Evolutionary conservation across 2,113 vertebrate genomes (phyloP).

Genomic region (Procavia capensis): DNA sequence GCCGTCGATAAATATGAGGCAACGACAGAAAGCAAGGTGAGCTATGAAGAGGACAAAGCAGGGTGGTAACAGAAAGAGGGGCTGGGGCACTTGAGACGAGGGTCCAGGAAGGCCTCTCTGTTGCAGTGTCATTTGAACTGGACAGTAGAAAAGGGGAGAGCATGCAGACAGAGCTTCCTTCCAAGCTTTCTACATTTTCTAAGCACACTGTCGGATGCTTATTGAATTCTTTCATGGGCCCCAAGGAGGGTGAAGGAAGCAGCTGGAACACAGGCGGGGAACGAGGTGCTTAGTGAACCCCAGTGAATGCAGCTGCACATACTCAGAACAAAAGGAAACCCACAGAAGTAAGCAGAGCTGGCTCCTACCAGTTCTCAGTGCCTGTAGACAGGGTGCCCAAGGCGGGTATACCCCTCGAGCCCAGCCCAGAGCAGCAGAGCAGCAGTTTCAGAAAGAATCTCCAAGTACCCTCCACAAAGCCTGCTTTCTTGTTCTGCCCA

Average conservation of each 20-base stretch:
- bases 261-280: not conserved
- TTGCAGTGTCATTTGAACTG: not conserved
- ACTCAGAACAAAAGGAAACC: not conserved
- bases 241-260: not conserved
- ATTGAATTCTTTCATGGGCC: not conserved
- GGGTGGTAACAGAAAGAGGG: not conserved
- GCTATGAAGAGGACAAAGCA: not conserved
- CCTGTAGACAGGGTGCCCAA: accelerated
- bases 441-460: not conserved
- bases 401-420: not conserved
- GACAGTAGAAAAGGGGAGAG: not conserved
- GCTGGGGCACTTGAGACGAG: accelerated
- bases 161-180: not conserved
- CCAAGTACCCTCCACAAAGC: not conserved
- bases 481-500: not conserved
- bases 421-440: not conserved
- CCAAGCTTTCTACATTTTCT: not conserved
- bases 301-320: not conserved
- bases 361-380: not conserved
- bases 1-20: no score
- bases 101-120: not conserved
- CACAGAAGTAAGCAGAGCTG: not conserved
- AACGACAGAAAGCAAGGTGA: not conserved
- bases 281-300: not conserved
- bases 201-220: not conserved